Base-by-base conservation (phyloP, 2,113 vertebrate genomes). In the Cinclus cinclus region DNA sequence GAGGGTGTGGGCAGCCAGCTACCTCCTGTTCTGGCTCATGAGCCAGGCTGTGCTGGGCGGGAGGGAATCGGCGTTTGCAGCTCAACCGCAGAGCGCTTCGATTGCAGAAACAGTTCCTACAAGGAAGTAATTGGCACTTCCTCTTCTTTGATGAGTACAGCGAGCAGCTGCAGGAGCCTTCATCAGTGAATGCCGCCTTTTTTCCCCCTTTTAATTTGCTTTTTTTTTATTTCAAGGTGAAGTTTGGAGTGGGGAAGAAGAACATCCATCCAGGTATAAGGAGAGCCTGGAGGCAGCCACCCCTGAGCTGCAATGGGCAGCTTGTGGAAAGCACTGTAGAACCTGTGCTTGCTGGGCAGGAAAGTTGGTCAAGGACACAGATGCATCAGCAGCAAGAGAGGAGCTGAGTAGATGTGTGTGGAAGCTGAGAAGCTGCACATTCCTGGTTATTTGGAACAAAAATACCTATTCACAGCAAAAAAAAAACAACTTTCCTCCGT, bases 1-100 rank as follows among this genome's bases (percentile, higher is more conserved):
- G 75, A 92, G 74, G 92, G 95, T 56, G 89, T 92, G 84, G 89
- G 79, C 87, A 89, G 94, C 56, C 87, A 39, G 86, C 86, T 79
- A 16, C 30, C 68, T 92, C 55, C 47, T 8, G 84, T 56, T 83
- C 15, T 31, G 52, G 90, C 95, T 94, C 28, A 7, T 71, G 95
- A 95, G 42, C 94, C 35, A 37, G 35, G 70, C 62, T 49, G 83
- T 22, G 20, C 49, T 30, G 83, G 55, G 25, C 24, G 46, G 85
- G 76, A 70, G 85, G 77, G 50, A 83, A 91, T 86, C 65, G 13
- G 94, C 84, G 7, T 74, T 78, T 13, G 6, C 86, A 49, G 37
- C 46, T n/a, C 25, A 78, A 33, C 79, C 4, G 2, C 33, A 47
- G 64, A 39, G 25, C 37, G 1, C 90, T 95, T 41, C 18, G 82